Evolutionary conservation across 2,113 vertebrate genomes (phyloP), one percentile per base, ranked within the genome.

Genomic region (Vicugna pacos): DNA sequence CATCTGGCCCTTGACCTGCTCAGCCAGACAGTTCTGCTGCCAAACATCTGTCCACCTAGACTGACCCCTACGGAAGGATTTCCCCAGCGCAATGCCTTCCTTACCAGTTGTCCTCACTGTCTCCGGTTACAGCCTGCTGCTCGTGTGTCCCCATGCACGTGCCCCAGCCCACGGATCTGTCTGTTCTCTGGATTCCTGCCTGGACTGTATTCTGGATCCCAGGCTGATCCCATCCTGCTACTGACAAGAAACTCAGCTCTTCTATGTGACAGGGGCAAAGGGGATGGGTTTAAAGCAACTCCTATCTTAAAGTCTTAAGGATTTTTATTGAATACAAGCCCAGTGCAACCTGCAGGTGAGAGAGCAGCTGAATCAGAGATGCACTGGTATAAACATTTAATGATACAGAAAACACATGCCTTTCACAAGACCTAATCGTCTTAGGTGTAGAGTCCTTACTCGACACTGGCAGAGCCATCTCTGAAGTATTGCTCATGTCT

Each of bases 231-330:
- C 58, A 89, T 35, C 10, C 58, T 62, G 32, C 30, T 48, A 28
- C 24, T 38, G 30, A 88, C n/a, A 92, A 92, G 50, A 93, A 60
- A 87, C 17, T 14, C 4, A 75, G 82, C 64, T 91, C 56, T 91
- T 88, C 42, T 88, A 15, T 0, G 0, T 42, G 46, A 35, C 42
- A 85, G 13, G 16, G 24, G 16, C 19, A 82, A 75, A 75, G 13
- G 79, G 28, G 32, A 86, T 32, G 42, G 8, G 58, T 62, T 89
- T 85, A 56, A 60, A 95, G 69, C 54, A 79, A 87, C 64, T 96
- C 4, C 2, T 46, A 83, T 75, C 70, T 65, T 64, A 79, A 86
- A 90, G 60, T 76, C 80, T 42, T 85, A 62, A 67, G 14, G 30
- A 52, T 75, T 28, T 54, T 58, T 64, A 84, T 5, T 17, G 58